Evolutionary conservation across 2,113 vertebrate genomes (phyloP), one percentile per base, ranked within the genome.

Genomic region (Eolophus roseicapilla): DNA sequence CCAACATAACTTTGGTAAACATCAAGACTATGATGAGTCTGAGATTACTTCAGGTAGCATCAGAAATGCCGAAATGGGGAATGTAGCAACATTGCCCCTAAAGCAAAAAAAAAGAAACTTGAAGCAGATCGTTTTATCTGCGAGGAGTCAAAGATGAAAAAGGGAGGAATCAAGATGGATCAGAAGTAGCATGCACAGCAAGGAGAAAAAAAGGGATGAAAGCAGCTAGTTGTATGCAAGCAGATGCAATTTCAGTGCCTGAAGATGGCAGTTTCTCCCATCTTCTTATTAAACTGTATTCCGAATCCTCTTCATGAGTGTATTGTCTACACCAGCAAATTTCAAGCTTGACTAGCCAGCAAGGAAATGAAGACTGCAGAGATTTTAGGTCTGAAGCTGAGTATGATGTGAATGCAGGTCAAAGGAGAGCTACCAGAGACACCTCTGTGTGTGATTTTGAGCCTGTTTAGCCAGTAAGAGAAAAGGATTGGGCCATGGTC

Each of bases 401-500:
- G 20, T 70, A 23, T 5, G 28, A 5, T 33, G 19, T 21, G 35
- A 84, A 47, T 3, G 2, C 7, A 49, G 10, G 18, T 73, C 10
- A 1, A 53, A 59, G 11, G 8, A 33, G 12, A 82, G 12, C 21
- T 60, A 39, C 9, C 31, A 64, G n/a, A 57, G 4, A 80, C 2
- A 55, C 4, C 29, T 43, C 27, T 8, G 3, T 24, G 6, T 7
- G 9, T 1, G 7, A 46, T 10, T 74, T 50, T 62, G 20, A 62
- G 20, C 2, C 20, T 33, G 8, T 67, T 65, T 31, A 64, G n/a
- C 16, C 31, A 44, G 9, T n/a, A 73, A 73, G 31, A 77, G n/a
- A 84, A 41, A 7, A 78, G 24, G 9, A 47, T 1, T 23, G 20
- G 17, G 24, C 14, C n/a, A 33, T 0, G 1, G 27, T 20, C 5